Conservation (phyloP, 2,797 vertebrate genomes). For the Danio albolineatus region DNA sequence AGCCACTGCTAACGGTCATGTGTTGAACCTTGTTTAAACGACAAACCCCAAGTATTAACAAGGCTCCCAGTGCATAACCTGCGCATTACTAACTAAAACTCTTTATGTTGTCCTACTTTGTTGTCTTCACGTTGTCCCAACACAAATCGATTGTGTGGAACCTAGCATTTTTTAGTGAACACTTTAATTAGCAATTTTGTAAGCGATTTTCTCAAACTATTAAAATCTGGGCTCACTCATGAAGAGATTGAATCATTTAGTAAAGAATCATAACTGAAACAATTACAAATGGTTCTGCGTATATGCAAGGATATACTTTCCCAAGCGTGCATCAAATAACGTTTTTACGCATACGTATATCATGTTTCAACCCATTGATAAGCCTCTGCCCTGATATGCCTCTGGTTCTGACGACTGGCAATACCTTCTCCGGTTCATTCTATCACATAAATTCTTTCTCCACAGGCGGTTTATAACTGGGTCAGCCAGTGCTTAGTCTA, state of each 20-base stretch:
- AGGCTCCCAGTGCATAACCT: no score
- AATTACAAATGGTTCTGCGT: not conserved
- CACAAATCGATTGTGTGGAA: no score
- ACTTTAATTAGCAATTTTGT: not conserved
- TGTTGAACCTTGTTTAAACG: no score
- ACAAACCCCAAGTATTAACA: no score
- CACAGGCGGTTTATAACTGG: conserved; percentile 51
- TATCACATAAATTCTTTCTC: conserved; percentile 38
- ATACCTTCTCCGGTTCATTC: conserved; percentile 30
- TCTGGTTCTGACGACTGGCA: conserved; percentile 28
- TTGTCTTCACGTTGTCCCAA: no score
- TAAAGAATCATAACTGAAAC: not conserved
- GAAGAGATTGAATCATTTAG: not conserved
- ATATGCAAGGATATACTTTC: not conserved
- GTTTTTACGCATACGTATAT: conserved; percentile 16
- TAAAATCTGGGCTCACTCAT: not conserved
- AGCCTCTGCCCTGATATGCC: conserved; percentile 3
- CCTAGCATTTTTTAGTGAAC: no score
- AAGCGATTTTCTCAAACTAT: not conserved
- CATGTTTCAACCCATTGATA: conserved; percentile 4
- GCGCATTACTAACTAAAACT: no score
- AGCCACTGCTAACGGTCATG: no score
- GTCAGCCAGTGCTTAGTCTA: conserved; percentile 57
- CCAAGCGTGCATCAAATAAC: conserved; percentile 3
- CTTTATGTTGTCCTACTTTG: no score